Evolutionary conservation across 2,113 vertebrate genomes (phyloP).

Genomic region (Pollachius pollachius): DNA sequence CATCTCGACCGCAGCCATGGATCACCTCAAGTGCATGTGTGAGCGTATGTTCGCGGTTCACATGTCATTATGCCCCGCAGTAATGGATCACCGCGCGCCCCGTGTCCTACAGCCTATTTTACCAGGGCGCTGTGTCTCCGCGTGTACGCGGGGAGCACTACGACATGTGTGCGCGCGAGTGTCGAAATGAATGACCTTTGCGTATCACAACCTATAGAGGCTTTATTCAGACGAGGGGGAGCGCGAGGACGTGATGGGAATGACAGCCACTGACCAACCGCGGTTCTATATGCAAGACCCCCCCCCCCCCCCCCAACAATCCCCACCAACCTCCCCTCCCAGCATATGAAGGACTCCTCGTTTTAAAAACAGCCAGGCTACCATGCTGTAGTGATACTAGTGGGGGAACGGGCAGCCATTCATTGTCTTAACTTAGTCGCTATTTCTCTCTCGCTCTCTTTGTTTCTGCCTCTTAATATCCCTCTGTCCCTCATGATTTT

Average conservation of each 20-base stretch:
- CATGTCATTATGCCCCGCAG: conserved; percentile 40
- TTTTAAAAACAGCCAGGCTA: too few relatives aligned
- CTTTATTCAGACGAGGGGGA: conserved; percentile 26
- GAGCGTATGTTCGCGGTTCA: conserved; percentile 4
- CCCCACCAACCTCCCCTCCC: not conserved
- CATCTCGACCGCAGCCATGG: conserved; percentile 43
- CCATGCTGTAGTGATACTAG: too few relatives aligned
- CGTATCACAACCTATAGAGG: conserved; percentile 22
- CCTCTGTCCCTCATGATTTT: not conserved
- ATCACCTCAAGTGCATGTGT: conserved; percentile 46
- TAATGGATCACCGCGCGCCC: conserved; percentile 20
- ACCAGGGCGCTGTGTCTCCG: conserved; percentile 1
- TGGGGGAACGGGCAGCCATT: too few relatives aligned
- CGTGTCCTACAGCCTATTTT: conserved; percentile 6
- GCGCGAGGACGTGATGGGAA: conserved; percentile 64
- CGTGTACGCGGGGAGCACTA: not conserved
- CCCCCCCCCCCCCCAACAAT: conserved; percentile 3
- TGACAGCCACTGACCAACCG: conserved; percentile 60
- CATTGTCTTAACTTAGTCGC: too few relatives aligned
- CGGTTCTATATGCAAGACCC: conserved; percentile 47
- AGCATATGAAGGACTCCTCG: too few relatives aligned
- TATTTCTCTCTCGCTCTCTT: too few relatives aligned
- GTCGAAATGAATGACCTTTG: conserved; percentile 50
- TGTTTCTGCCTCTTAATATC: not conserved
- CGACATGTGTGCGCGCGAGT: conserved; percentile 10